These are phyloP conservation scores for Cynaeus angustus DNA, from an alignment of 2,888 invertebrate species.

Conservation along the genomic window DNA sequence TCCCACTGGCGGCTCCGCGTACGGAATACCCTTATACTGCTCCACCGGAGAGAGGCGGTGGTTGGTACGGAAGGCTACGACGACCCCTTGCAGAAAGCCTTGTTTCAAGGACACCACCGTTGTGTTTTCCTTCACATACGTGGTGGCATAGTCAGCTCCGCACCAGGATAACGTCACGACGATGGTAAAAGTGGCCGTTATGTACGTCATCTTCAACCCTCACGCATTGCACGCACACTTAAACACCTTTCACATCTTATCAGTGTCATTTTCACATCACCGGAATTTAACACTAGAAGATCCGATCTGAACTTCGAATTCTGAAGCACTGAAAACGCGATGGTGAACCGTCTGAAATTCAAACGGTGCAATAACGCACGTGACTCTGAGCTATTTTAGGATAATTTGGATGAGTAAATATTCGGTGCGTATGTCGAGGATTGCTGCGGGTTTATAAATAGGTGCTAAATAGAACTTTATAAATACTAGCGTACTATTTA, in stretches of 20 bases:
- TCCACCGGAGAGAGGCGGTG: conserved; percentile 80
- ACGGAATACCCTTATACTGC: conserved; percentile 86
- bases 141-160: conserved; percentile 22
- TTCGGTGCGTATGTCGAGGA: conserved; percentile 64
- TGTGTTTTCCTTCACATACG: conserved; percentile 56
- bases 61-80: conserved; percentile 76
- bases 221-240: background rate
- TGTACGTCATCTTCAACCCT: conserved; percentile 41
- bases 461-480: conserved; percentile 63
- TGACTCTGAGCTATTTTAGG: conserved; percentile 64
- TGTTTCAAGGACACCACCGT: conserved; percentile 74
- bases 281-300: conserved; percentile 25
- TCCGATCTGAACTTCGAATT: conserved; percentile 58
- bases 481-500: conserved; percentile 51
- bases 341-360: conserved; percentile 55
- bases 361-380: conserved; percentile 59
- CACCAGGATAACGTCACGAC: conserved; percentile 38
- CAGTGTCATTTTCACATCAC: conserved; percentile 28
- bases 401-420: conserved; percentile 63
- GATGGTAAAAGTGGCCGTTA: conserved; percentile 34
- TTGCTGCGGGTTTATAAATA: conserved; percentile 63
- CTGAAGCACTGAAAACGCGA: conserved; percentile 57
- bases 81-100: conserved; percentile 80
- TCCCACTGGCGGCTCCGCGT: conserved; percentile 86
- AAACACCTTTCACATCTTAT: conserved; percentile 13